Conservation (phyloP, 1,140 invertebrate species). For the Philotrypesis tridentata region DNA sequence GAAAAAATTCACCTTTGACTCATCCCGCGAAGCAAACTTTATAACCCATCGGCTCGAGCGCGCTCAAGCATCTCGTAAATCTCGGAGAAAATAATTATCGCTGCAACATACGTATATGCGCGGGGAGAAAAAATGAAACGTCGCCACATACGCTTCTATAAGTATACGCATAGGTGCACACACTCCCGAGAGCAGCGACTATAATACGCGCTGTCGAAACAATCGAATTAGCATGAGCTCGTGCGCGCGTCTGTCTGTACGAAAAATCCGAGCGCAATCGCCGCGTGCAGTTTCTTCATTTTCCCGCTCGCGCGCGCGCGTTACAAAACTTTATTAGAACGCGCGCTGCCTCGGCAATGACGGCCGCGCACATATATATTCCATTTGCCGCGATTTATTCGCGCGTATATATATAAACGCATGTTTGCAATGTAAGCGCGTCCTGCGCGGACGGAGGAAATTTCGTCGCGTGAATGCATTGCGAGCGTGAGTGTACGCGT, state of each 20-base stretch:
- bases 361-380: background rate
- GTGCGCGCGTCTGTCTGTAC: background rate
- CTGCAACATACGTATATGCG: background rate
- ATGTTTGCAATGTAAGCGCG: too few relatives aligned
- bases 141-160: too few relatives aligned
- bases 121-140: too few relatives aligned
- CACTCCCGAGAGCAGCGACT: background rate
- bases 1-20: background rate
- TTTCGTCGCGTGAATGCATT: background rate
- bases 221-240: background rate
- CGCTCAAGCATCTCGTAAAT: background rate
- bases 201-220: background rate
- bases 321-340: constrained; percentile 38
- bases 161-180: background rate
- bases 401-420: too few relatives aligned
- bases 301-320: background rate
- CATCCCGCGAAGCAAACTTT: background rate
- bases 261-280: constrained; percentile 8
- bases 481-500: too few relatives aligned
- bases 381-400: background rate
- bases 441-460: background rate
- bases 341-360: constrained; percentile 18
- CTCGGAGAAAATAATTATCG: background rate
- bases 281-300: constrained; percentile 32
- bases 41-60: background rate